Conservation (phyloP, 2,888 invertebrate genomes). For the Hetaerina titia region DNA sequence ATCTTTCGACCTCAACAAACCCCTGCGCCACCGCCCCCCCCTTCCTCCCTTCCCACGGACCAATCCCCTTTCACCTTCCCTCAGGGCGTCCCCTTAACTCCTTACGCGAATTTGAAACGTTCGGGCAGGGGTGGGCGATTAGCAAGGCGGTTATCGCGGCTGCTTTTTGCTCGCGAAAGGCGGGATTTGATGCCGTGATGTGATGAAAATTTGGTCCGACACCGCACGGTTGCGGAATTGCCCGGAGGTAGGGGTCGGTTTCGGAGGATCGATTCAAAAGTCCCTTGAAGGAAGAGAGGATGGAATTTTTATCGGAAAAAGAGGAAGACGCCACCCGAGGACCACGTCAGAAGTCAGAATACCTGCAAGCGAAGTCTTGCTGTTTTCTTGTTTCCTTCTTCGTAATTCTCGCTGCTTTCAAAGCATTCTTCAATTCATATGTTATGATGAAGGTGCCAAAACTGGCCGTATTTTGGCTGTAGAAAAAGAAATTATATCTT, state of each 20-base stretch:
- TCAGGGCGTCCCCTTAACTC: neutral
- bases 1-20: conserved; percentile 32
- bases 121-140: neutral
- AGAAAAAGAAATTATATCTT: too few species aligned
- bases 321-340: neutral
- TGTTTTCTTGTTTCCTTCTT: neutral
- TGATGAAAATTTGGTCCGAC: neutral
- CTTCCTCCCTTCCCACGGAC: neutral
- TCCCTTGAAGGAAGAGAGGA: neutral
- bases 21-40: neutral
- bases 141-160: conserved; percentile 19
- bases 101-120: neutral
- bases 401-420: too few species aligned
- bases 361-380: neutral
- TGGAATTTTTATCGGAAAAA: neutral
- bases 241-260: neutral
- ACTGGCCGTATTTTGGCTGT: too few species aligned
- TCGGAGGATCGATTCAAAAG: neutral
- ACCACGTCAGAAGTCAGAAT: neutral
- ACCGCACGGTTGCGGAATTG: conserved; percentile 21
- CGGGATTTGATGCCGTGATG: neutral
- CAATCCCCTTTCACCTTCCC: neutral
- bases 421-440: too few species aligned
- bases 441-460: too few species aligned
- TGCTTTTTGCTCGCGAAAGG: neutral